Percentiles rank a stretch among this genome's conserved stretches.
Conservation (phyloP, 2,797 vertebrate species). For the Melanotaenia parkinsoni region DNA sequence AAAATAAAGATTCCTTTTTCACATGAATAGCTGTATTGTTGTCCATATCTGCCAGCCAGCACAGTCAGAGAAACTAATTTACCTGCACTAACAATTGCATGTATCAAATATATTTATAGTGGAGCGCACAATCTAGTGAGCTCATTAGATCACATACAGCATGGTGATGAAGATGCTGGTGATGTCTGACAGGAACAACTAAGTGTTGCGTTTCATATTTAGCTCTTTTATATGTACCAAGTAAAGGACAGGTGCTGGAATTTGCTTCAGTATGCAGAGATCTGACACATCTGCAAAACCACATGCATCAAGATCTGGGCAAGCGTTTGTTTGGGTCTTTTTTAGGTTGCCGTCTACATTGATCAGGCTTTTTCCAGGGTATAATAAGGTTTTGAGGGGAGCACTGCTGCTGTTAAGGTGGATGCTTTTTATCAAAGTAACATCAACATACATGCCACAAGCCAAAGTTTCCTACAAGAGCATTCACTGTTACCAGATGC, state of each 20-base stretch:
- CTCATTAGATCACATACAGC: background rate
- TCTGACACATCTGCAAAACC: background rate
- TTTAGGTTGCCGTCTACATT: background rate
- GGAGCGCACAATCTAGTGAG: background rate
- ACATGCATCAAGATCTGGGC: background rate
- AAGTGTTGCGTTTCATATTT: conserved; percentile 26
- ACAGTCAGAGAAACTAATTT: background rate
- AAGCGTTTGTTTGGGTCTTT: background rate
- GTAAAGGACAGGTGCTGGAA: conserved; percentile 47
- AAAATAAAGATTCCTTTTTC: background rate
- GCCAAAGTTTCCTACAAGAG: background rate
- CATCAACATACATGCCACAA: background rate
- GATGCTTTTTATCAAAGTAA: background rate
- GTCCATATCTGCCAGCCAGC: background rate
- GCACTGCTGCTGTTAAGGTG: background rate
- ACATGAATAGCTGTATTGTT: background rate
- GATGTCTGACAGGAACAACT: background rate
- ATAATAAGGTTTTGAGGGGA: background rate
- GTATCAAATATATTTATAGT: background rate
- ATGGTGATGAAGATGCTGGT: background rate
- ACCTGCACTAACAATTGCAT: background rate
- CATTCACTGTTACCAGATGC: background rate
- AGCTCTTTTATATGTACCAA: conserved; percentile 31
- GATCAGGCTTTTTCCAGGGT: background rate
- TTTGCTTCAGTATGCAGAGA: conserved; percentile 20